Evolutionary conservation across 2,113 vertebrate genomes (phyloP).

Genomic region (Copsychus sechellarum): DNA sequence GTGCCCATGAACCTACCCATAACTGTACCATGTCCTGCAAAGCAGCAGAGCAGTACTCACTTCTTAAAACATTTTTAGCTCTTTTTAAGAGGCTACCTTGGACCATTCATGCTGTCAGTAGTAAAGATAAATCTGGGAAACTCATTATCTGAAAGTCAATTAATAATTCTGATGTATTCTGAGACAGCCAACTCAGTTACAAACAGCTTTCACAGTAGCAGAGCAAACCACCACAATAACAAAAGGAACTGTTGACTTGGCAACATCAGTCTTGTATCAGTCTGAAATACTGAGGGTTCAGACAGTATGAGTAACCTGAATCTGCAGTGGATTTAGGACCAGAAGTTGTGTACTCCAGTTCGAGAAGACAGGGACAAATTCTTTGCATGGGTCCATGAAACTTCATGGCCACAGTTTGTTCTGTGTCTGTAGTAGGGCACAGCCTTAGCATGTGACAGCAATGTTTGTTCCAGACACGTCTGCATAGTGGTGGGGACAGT

Average conservation of each 20-base stretch:
- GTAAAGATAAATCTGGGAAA: background rate
- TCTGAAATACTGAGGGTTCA: background rate
- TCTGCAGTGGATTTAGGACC: background rate
- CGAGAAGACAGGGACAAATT: background rate
- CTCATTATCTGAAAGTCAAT: background rate
- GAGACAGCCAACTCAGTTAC: background rate
- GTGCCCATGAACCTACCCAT: background rate
- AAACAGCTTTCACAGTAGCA: background rate
- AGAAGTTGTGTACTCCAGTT: background rate
- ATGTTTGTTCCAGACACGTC: background rate
- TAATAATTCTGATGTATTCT: background rate
- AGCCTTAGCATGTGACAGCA: rapidly evolving
- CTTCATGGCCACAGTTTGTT: background rate
- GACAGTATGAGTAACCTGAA: background rate
- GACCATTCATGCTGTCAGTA: background rate
- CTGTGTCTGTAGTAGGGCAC: background rate
- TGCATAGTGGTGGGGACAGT: background rate
- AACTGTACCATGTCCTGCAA: background rate
- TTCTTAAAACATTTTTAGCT: background rate
- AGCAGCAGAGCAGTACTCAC: background rate
- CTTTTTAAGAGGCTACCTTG: background rate
- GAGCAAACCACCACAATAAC: background rate
- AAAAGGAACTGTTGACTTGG: background rate
- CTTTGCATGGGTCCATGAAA: background rate
- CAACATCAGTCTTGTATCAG: background rate